Evolutionary conservation across 2,888 invertebrate genomes (phyloP), one percentile per base, ranked within the genome.

Genomic region (Catocala sponsa): DNA sequence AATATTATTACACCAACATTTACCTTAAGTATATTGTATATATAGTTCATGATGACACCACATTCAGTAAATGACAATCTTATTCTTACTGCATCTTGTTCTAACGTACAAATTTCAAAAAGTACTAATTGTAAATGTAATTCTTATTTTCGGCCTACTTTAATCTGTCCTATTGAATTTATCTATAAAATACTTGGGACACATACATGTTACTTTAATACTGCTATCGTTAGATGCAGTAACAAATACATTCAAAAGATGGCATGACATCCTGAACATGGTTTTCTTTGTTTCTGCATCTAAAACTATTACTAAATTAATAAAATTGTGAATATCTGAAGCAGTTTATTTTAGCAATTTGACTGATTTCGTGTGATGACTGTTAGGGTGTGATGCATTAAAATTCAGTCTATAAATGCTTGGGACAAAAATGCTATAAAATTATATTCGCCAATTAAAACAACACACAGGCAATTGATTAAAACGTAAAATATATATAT

Each of bases 151-250:
- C 70, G 64, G 70, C 65, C 81, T 87, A 84, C 79, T 63, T 72
- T 83, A 76, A 76, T 81, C 81, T 79, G 85, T 85, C 67, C 82
- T 86, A 90, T 84, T 83, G 83, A 80, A 68, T 81, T 78, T 78
- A 82, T 80, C 78, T 85, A 85, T 81, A 84, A 84, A 86, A 87
- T 88, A 89, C 85, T 87, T 85, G 79, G 80, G 81, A 82, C 80
- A 85, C 77, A 84, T 82, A 78, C 81, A 79, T 75, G 65, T 77
- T 83, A 82, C 69, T 82, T 78, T 87, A 91, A 91, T 91, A 91
- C 91, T 91, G 89, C 87, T 89, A 84, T 84, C 83, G 75, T 82
- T 80, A 85, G 86, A 88, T 85, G 87, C 90, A 89, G 88, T 80
- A 82, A 82, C 80, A 79, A 83, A 77, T 75, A 74, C 69, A 38